Conservation (phyloP, 2,797 vertebrate genomes). For the Margarornis squamiger region DNA sequence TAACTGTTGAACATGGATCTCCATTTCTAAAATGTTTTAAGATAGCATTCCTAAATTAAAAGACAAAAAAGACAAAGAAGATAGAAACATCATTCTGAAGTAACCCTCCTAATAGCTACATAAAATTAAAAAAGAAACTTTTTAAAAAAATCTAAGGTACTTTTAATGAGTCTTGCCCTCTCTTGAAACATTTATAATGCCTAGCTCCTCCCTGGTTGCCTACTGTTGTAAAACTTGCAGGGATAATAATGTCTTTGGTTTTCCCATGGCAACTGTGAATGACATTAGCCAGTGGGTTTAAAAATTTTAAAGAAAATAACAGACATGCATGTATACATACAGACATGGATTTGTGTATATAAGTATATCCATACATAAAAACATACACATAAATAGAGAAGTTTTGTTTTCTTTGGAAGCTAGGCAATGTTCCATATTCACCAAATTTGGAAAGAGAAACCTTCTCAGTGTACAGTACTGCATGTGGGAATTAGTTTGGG, state of each 20-base stretch:
- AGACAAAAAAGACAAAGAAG: background rate
- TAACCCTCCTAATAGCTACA: background rate
- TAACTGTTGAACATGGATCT: background rate
- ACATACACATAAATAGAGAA: background rate
- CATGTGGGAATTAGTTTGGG: background rate
- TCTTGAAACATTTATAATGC: background rate
- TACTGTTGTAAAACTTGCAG: background rate
- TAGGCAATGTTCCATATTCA: background rate
- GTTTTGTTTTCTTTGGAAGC: background rate
- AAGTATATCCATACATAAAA: background rate
- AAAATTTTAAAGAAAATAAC: background rate
- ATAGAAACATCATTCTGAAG: background rate
- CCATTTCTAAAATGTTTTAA: background rate
- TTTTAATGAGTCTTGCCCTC: background rate
- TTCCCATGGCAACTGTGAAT: background rate
- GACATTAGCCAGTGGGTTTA: background rate
- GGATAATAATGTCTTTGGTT: background rate
- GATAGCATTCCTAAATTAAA: background rate
- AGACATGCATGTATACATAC: fast-evolving
- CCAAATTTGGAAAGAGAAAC: background rate
- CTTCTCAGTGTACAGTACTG: background rate
- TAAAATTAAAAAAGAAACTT: background rate
- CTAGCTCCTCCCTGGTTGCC: background rate
- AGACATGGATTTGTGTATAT: fast-evolving
- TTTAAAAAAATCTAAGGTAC: background rate